A percentile compares a stretch with the other conserved stretches of the same genome.
Evolutionary conservation across 2,797 vertebrate species (phyloP).

Genomic region (Fratercula arctica): DNA sequence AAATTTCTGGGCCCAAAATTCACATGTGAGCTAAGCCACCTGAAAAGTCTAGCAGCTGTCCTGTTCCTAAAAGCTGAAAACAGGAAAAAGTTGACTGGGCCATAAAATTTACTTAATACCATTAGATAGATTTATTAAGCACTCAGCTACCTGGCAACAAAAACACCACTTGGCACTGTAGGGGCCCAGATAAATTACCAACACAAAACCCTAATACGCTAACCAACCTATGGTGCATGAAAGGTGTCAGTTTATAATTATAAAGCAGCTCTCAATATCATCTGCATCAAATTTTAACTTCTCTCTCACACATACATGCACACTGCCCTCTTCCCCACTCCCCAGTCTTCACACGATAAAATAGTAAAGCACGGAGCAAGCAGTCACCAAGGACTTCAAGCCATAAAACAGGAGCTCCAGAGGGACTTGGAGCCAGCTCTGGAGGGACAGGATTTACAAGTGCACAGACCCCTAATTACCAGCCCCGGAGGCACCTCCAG

Average conservation of each 20-base stretch:
- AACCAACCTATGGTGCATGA: not conserved
- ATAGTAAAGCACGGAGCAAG: not conserved
- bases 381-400: not conserved
- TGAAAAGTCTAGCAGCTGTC: constrained; percentile 17
- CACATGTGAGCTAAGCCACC: not conserved
- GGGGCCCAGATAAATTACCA: not conserved
- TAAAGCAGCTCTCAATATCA: not conserved
- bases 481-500: not conserved
- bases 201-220: not conserved
- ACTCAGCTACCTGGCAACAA: constrained; percentile 36
- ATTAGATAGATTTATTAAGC: constrained; percentile 48
- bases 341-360: not conserved
- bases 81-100: constrained; percentile 30
- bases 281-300: not conserved
- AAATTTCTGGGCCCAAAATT: not conserved
- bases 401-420: not conserved
- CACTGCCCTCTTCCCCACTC: no score
- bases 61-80: constrained; percentile 32
- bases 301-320: not conserved
- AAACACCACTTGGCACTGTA: constrained; percentile 29
- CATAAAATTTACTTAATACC: constrained; percentile 37
- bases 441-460: not conserved
- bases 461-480: not conserved
- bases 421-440: not conserved
- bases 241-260: not conserved